A percentile compares a stretch with the other conserved stretches of the same genome.
Evolutionary conservation across 2,113 vertebrate genomes (phyloP).

Genomic region (Rutilus rutilus): DNA sequence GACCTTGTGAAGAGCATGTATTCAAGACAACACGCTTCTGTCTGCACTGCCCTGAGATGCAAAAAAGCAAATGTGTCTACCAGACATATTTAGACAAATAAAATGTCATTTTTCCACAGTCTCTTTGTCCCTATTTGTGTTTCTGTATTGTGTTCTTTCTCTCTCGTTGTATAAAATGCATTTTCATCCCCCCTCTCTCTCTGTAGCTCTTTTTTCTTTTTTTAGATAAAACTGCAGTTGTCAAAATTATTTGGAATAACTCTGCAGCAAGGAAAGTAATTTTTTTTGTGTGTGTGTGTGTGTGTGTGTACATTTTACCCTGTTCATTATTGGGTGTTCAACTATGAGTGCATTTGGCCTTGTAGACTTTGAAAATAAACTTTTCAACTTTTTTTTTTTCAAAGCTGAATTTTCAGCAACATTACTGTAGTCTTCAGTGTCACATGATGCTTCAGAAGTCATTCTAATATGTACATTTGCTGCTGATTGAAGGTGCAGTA

Average conservation of each 20-base stretch:
- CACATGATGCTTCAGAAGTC: no score
- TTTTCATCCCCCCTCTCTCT: background rate
- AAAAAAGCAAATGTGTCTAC: slow-evolving; percentile 33
- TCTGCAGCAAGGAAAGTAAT: background rate
- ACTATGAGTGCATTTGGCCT: background rate
- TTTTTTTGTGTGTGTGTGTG: no score
- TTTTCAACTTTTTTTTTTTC: no score
- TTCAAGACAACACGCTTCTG: slow-evolving; percentile 14
- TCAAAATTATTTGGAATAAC: background rate
- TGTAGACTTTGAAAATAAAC: background rate
- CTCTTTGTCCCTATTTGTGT: background rate
- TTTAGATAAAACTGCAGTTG: background rate
- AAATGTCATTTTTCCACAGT: slow-evolving; percentile 22
- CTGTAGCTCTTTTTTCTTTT: background rate
- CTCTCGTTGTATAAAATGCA: background rate
- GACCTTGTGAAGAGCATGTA: slow-evolving; percentile 26
- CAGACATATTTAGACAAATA: slow-evolving; percentile 22
- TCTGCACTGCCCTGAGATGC: slow-evolving; percentile 19
- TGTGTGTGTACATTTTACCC: background rate
- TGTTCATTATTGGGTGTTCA: slow-evolving; percentile 1
- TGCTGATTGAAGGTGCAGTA: no score
- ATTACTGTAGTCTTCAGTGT: no score
- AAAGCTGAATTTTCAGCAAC: no score
- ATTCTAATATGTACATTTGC: no score
- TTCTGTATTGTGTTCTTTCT: background rate